phyloP scores from a whole-genome alignment of 2,888 invertebrate species.

The Chrysolina haemoptera region DNA sequence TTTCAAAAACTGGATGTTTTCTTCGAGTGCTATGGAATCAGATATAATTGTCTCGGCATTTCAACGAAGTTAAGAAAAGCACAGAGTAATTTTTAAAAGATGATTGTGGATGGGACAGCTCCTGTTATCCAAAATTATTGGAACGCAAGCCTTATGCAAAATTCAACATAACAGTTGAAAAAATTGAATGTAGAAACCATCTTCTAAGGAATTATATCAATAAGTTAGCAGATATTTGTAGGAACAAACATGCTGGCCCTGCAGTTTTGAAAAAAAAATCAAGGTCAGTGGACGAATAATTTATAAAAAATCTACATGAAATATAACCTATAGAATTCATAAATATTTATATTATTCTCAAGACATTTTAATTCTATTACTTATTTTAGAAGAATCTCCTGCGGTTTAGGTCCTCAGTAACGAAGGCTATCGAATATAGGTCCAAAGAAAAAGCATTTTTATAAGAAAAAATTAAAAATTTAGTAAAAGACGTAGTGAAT shows the following conservation, averaged over 20 bases:
- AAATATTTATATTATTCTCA: background rate
- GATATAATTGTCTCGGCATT: too few species aligned
- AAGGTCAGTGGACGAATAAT: background rate
- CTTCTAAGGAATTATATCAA: conserved; percentile 14
- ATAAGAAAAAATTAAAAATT: too few species aligned
- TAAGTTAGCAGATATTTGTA: conserved; percentile 10
- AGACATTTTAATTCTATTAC: background rate
- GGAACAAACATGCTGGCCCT: background rate
- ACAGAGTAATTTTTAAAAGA: too few species aligned
- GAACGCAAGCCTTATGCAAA: too few species aligned
- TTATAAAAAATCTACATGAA: too few species aligned
- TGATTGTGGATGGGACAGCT: too few species aligned
- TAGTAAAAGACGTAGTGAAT: conserved; percentile 4
- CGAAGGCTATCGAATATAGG: too few species aligned
- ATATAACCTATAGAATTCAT: background rate
- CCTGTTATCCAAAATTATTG: too few species aligned
- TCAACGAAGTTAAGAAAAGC: too few species aligned
- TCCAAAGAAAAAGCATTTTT: too few species aligned
- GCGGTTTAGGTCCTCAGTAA: conserved; percentile 11
- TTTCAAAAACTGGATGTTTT: too few species aligned
- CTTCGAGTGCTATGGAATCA: too few species aligned
- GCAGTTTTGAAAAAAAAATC: conserved; percentile 17
- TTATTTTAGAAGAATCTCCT: conserved; percentile 16
- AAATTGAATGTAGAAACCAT: background rate
- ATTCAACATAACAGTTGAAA: background rate